phyloP scores from a whole-genome alignment of 2,888 invertebrate genomes.

The Diloba caeruleocephala region DNA sequence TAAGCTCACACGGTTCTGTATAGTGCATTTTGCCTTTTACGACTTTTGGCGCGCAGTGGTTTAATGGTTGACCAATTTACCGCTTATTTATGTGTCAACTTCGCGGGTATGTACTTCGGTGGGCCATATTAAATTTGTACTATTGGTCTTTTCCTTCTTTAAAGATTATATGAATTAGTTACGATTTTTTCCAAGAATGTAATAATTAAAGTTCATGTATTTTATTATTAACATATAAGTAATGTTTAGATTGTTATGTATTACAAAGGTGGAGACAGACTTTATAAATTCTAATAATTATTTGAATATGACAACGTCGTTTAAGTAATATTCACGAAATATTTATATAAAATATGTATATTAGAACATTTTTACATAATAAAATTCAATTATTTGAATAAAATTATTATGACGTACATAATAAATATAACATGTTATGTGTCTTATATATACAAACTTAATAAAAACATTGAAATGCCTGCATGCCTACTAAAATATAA shows the following conservation, averaged over 20 bases:
- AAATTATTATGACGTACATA: neutral
- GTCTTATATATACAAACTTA: constrained; percentile 22
- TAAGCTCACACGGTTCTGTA: too few relatives aligned
- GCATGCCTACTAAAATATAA: constrained; percentile 31
- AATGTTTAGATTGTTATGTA: constrained; percentile 4
- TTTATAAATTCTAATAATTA: constrained; percentile 10
- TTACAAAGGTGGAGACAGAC: neutral
- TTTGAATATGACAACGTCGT: constrained; percentile 29
- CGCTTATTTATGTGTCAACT: too few relatives aligned
- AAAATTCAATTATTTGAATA: neutral
- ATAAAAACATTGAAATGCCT: constrained; percentile 15
- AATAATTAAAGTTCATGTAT: too few relatives aligned
- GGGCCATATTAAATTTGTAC: too few relatives aligned
- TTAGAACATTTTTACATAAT: too few relatives aligned
- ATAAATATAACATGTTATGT: constrained; percentile 1
- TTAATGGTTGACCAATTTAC: too few relatives aligned
- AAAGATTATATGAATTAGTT: too few relatives aligned
- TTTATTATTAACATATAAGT: constrained; percentile 15
- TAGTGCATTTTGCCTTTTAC: too few relatives aligned
- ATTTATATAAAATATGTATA: constrained; percentile 31
- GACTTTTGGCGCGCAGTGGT: too few relatives aligned
- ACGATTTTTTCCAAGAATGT: too few relatives aligned
- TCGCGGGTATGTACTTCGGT: too few relatives aligned
- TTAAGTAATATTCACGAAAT: constrained; percentile 18
- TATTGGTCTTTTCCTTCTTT: too few relatives aligned